Conservation (phyloP, 1,140 invertebrate species). For the Anastrepha obliqua region DNA sequence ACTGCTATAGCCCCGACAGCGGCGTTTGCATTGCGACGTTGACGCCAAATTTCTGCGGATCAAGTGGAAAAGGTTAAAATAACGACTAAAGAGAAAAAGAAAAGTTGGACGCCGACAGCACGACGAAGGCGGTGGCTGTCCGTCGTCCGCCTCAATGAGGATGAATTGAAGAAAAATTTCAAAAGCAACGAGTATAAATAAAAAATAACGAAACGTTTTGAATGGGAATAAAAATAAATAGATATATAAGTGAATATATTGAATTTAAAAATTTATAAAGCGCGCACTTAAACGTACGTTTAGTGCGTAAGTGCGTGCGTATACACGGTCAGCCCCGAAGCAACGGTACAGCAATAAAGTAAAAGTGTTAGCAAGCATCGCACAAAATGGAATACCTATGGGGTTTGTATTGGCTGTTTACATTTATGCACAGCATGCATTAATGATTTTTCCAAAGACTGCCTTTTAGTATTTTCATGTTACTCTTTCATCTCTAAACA, state of each 20-base stretch:
- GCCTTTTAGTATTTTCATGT: not conserved
- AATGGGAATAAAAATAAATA: constrained; percentile 8
- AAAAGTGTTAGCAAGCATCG: not conserved
- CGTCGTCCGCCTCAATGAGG: not conserved
- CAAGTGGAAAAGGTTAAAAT: constrained; percentile 45
- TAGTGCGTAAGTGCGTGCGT: constrained; percentile 53
- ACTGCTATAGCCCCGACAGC: not conserved
- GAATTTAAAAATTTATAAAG: not conserved
- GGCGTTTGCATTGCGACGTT: constrained; percentile 2
- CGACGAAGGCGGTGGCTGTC: constrained; percentile 42
- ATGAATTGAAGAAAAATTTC: constrained; percentile 19
- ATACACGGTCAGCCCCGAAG: not conserved
- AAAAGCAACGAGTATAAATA: not conserved
- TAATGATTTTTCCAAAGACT: constrained; percentile 46
- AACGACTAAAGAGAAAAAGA: not conserved
- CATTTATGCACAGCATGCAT: not conserved
- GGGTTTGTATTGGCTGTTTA: constrained; percentile 25
- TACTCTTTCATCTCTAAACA: not conserved
- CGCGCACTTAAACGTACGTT: constrained; percentile 38
- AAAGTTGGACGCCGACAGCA: constrained; percentile 33
- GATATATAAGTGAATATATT: not conserved
- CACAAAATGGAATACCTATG: constrained; percentile 49
- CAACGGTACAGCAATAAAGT: not conserved
- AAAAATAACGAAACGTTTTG: constrained; percentile 20
- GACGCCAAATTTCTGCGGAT: constrained; percentile 23